Evolutionary conservation across 2,113 vertebrate genomes (phyloP), one percentile per base, ranked within the genome.

Genomic region (Microcebus ravelobensis): DNA sequence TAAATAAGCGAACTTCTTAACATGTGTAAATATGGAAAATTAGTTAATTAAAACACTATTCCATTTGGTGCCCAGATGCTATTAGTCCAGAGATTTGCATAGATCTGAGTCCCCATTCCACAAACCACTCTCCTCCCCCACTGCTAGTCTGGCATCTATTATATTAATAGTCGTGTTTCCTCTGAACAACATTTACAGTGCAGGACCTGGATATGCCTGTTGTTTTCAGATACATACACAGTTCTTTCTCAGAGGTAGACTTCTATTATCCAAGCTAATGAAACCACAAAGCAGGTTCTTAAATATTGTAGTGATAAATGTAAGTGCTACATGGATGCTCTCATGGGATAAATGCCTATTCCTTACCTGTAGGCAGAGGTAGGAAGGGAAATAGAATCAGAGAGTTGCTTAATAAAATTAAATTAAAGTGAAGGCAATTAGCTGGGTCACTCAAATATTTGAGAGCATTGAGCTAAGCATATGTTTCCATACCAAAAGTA

Each of bases 11-110:
- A 73, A 36, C 48, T 20, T 76, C 73, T 87, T 86, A 12, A 12
- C n/a, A 63, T 20, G 5, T 36, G 1, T 82, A 77, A 74, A 23
- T 67, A n/a, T 20, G 45, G 57, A 25, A 81, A 76, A 86, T 65
- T 74, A 45, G 21, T 74, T 87, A 6, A 76, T 63, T 34, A 90
- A 71, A 85, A 76, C 90, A 61, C 3, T 29, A 80, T 92, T 87
- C 4, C 15, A n/a, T 55, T 80, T 95, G 63, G 8, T 34, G 39
- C 36, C 91, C 27, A 68, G 77, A 65, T 57, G 15, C 9, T 10
- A 17, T 63, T 59, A 70, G 36, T 31, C 18, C 68, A 52, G 71
- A 50, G 15, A 39, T 55, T 39, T 71, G 31, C 45, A 10, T 55
- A 55, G 18, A 13, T 45, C 23, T 31, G 31, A 65, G 23, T 76